These are phyloP conservation scores for Lasioglossum pauxillum DNA, from an alignment of 2,888 invertebrate species.

Conservation along the genomic window DNA sequence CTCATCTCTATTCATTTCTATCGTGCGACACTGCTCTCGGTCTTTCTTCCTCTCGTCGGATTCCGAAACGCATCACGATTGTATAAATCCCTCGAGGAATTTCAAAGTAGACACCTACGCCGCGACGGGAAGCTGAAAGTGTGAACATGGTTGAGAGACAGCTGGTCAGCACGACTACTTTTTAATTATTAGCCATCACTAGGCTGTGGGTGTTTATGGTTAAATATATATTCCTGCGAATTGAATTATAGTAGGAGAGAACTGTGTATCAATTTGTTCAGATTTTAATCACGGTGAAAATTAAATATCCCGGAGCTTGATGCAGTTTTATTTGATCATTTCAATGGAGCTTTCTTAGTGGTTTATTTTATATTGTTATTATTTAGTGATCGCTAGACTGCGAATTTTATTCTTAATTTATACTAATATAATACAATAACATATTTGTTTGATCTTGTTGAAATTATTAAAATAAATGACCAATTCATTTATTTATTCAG, in stretches of 20 bases:
- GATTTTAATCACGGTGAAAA: not conserved
- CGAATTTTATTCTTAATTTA: not conserved
- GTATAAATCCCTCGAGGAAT: constrained; percentile 66
- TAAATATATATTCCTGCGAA: not conserved
- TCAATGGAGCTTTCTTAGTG: not conserved
- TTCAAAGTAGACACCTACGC: constrained; percentile 64
- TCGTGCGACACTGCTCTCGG: constrained; percentile 61
- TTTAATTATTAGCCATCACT: constrained; percentile 48
- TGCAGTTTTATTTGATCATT: not conserved
- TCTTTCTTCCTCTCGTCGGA: constrained; percentile 45
- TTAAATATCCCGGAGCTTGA: not conserved
- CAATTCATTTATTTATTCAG: no score
- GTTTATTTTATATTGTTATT: not conserved
- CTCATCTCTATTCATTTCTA: constrained; percentile 65
- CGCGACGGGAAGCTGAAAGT: constrained; percentile 57
- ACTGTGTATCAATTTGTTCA: not conserved
- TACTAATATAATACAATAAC: no score
- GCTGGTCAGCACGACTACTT: constrained; percentile 50
- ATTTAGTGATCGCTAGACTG: no score
- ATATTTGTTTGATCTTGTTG: no score
- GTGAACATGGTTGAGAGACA: constrained; percentile 59
- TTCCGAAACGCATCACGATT: constrained; percentile 71
- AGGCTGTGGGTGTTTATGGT: not conserved
- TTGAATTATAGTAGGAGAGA: not conserved
- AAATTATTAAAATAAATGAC: no score